A percentile compares a stretch with the other conserved stretches of the same genome.
Conservation (phyloP, 2,888 invertebrate species). For the Drepanosiphum platanoidis region DNA sequence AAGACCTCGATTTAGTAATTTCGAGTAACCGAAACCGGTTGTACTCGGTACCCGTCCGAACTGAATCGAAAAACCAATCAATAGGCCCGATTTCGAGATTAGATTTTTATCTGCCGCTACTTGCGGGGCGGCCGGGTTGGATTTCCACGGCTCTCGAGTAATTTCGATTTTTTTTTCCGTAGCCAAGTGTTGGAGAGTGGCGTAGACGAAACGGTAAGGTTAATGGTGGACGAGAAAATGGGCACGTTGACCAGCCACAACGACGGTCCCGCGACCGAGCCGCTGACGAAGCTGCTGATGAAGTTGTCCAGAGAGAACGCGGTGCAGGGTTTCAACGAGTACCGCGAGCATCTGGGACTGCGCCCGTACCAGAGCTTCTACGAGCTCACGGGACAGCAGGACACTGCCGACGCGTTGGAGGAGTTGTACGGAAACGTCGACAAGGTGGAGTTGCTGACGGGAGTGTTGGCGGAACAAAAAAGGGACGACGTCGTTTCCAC, state of each 20-base stretch:
- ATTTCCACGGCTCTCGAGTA: too few relatives aligned
- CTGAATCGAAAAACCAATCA: too few relatives aligned
- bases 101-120: too few relatives aligned
- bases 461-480: constrained; percentile 16
- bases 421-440: not conserved
- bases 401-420: not conserved
- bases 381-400: not conserved
- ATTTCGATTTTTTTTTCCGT: not conserved
- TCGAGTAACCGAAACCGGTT: too few relatives aligned
- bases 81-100: too few relatives aligned
- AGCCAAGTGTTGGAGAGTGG: not conserved
- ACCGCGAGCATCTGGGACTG: constrained; percentile 3
- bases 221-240: constrained; percentile 10
- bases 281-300: not conserved
- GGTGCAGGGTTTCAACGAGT: constrained; percentile 31
- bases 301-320: constrained; percentile 3
- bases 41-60: too few relatives aligned
- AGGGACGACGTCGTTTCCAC: not conserved
- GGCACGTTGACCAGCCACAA: not conserved
- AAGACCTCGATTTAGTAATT: too few relatives aligned
- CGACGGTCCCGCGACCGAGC: not conserved
- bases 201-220: not conserved
- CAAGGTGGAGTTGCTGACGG: constrained; percentile 16
- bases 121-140: too few relatives aligned
- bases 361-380: not conserved